These are phyloP conservation scores for Steromphala cineraria DNA, from an alignment of 2,888 invertebrate species.

Conservation along the genomic window DNA sequence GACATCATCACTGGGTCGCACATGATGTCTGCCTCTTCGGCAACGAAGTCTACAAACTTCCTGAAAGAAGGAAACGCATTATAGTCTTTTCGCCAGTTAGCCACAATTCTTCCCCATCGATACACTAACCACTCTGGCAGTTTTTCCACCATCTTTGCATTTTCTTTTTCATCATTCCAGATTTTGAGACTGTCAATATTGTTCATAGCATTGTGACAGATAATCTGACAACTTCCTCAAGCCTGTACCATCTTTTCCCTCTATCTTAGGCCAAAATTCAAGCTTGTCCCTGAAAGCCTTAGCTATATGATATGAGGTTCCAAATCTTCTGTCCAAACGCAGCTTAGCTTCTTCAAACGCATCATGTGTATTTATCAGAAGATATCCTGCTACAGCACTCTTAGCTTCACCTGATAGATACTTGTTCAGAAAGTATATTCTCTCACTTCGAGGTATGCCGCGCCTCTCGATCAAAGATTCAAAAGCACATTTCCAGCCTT, in stretches of 20 bases:
- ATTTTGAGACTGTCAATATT: not conserved
- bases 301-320: not conserved
- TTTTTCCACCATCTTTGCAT: not conserved
- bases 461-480: not conserved
- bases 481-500: not conserved
- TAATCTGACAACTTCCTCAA: not conserved
- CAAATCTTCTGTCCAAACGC: not conserved
- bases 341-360: not conserved
- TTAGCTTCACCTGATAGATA: not conserved
- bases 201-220: not conserved
- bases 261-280: not conserved
- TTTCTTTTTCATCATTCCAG: not conserved
- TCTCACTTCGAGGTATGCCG: no score
- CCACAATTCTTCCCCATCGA: not conserved
- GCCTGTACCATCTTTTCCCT: not conserved
- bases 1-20: not conserved
- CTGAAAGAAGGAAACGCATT: not conserved
- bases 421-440: not conserved
- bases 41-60: not conserved
- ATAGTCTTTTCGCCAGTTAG: not conserved
- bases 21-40: not conserved
- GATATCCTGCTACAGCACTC: not conserved
- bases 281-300: not conserved
- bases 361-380: not conserved
- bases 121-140: not conserved